Evolutionary conservation across 2,113 vertebrate genomes (phyloP), one percentile per base, ranked within the genome.

Genomic region (Sceloporus tristichus): DNA sequence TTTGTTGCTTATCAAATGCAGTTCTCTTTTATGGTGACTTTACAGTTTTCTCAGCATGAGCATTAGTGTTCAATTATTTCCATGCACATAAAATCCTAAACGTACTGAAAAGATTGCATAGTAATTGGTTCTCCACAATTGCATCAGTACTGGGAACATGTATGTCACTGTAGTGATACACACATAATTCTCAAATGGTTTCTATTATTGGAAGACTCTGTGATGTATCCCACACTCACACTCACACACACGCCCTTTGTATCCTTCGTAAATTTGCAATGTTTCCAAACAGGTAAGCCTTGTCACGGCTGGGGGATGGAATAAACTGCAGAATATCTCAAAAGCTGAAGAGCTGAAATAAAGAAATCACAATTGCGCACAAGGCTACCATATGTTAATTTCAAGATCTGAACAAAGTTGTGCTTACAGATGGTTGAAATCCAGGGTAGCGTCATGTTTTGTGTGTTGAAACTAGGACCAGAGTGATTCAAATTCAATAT

Each of bases 61-160:
- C 11, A 59, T 82, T 74, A 7, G 5, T 87, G 21, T 79, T n/a
- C 66, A 68, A 27, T 23, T 89, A n/a, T 90, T 82, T n/a, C 87
- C 66, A 23, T 42, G 74, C 11, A 9, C 10, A 13, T 75, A 54
- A 74, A 76, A 91, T 90, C 85, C 8, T 68, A 85, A 88, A 88
- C 74, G 38, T 84, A 38, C 27, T 48, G 38, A 9, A 91, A 48
- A 70, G 1, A 18, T 40, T 56, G 77, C 62, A 40, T n/a, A 59
- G 65, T 29, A 79, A 79, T 86, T 70, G 27, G 1, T 53, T 71
- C 25, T 40, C 68, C 16, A 27, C n/a, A 23, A 79, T 79, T 86
- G 66, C n/a, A 86, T 10, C 54, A 48, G 80, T 7, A 9, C 8
- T 27, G 14, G 5, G 25, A 40, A 82, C 13, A 59, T 79, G n/a